phyloP scores from a whole-genome alignment of 2,888 invertebrate genomes.

The Chaitophorus viminalis region DNA sequence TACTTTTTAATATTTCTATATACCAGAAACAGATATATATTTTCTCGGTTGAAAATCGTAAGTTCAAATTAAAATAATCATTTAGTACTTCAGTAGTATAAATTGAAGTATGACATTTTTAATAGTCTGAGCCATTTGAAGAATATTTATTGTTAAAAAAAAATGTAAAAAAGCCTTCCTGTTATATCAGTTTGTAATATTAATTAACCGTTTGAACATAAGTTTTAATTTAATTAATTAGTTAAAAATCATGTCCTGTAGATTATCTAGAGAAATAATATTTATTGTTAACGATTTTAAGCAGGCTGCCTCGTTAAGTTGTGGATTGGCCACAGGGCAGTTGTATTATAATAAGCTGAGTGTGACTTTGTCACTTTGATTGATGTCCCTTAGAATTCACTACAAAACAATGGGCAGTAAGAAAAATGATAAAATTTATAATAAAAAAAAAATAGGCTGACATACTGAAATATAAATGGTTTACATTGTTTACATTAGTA shows the following conservation, averaged over 20 bases:
- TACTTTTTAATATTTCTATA: no score
- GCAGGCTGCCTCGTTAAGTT: background rate
- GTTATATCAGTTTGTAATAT: background rate
- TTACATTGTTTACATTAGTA: background rate
- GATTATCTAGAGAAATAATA: slow-evolving; percentile 29
- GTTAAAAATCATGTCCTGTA: background rate
- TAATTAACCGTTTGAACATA: no score
- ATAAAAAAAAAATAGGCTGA: background rate
- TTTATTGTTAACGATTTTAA: slow-evolving; percentile 19
- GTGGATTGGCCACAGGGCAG: slow-evolving; percentile 15
- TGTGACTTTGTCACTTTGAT: slow-evolving; percentile 57
- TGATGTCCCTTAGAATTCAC: slow-evolving; percentile 31
- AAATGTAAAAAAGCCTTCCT: no score
- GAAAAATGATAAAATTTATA: slow-evolving; percentile 32
- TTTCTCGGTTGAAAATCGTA: no score
- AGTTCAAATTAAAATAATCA: no score
- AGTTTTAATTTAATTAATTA: no score
- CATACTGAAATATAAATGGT: slow-evolving; percentile 34
- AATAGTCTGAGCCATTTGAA: no score
- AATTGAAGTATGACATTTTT: no score
- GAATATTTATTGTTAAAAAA: no score
- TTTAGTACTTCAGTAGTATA: no score
- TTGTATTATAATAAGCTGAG: background rate
- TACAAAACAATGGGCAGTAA: slow-evolving; percentile 26
- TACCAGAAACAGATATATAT: no score